Base-by-base conservation (phyloP, 2,797 vertebrate species). In the Coregonus sp. region DNA sequence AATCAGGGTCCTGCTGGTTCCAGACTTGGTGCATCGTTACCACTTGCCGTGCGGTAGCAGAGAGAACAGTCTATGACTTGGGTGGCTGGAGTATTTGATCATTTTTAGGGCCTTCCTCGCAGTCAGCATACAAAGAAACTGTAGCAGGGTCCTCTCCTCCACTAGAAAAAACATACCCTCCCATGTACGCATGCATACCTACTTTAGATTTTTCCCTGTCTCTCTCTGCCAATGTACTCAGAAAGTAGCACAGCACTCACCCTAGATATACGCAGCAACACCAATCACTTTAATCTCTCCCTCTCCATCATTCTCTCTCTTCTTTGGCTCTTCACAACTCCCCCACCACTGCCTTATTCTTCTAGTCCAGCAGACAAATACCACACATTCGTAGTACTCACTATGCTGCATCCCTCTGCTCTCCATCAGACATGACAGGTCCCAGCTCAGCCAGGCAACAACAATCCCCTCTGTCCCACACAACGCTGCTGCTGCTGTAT, bases 401-500 rank as follows among this genome's bases (percentile, higher is more conserved):
- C 81, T 84, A 80, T 84, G 86, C 85, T 80, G 79, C 86, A 88
- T 89, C 83, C 80, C 86, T 87, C 82, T 87, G 79, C 85, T 90
- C 80, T 88, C 86, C 87, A 89, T 89, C 88, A 84, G 81, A 78
- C 85, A 80, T 9, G 75, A 92, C 87, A 88, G 83, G 40, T 47
- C 11, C 40, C 9, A 47, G 40, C 40, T 47, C 40, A 47, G 40
- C 40, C 40, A 47, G 9, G 40, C 18, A n/a, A 59, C 86, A 89
- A 92, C 88, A 88, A 90, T 91, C 90, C 85, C 81, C 54, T 31
- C 86, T 75, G 81, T 83, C 82, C 82, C 73, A 73, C 80, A 78
- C 73, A 75, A 82, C 5, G 15, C 47, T 50, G 18, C 70, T 83
- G 81, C 80, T 14, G 51, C 73, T 82, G 25, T 47, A 51, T 16